Base-by-base conservation (phyloP, 2,113 vertebrate species). In the Calonectris borealis region DNA sequence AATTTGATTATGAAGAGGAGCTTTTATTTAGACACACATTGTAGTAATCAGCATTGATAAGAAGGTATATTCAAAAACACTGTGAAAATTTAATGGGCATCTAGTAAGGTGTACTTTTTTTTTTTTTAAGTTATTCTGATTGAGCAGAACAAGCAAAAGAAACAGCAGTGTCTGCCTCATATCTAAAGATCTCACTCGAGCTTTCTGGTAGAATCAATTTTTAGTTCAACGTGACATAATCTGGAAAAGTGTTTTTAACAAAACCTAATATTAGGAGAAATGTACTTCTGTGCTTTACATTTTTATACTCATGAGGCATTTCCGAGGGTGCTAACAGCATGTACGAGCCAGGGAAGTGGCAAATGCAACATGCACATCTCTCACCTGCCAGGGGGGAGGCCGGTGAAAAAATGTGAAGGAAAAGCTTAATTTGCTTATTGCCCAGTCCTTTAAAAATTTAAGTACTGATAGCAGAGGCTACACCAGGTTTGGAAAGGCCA, bases 201-300 rank as follows among this genome's bases (percentile, higher is more conserved):
- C 83, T 79, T 91, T 52, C 48, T 93, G 71, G 24, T 79, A 29
- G 85, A 96, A 93, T 94, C 89, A 93, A 65, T 97, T 97, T 96
- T 94, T 96, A 87, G 84, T 96, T 94, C 51, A 52, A 64, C 0
- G 10, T 93, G 73, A 92, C 91, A 69, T 61, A 82, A 89, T 82
- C 79, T 88, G 64, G 62, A 84, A 48, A 65, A 92, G 34, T 65
- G 46, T 51, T 90, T 90, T 90, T 86, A 93, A 91, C 11, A 11
- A 75, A 93, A 77, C 42, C 40, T 68, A 42, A 9, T 93, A 94
- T 87, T 91, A 77, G 75, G 75, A 83, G 46, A 80, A 77, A 75
- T 15, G 11, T 51, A 11, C 26, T 80, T 87, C 21, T 85, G n/a
- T 80, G 51, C 86, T 83, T 80, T 71, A 65, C 18, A 4, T 72